phyloP scores from a whole-genome alignment of 2,888 invertebrate genomes.

The Oconnorella tubifera region DNA sequence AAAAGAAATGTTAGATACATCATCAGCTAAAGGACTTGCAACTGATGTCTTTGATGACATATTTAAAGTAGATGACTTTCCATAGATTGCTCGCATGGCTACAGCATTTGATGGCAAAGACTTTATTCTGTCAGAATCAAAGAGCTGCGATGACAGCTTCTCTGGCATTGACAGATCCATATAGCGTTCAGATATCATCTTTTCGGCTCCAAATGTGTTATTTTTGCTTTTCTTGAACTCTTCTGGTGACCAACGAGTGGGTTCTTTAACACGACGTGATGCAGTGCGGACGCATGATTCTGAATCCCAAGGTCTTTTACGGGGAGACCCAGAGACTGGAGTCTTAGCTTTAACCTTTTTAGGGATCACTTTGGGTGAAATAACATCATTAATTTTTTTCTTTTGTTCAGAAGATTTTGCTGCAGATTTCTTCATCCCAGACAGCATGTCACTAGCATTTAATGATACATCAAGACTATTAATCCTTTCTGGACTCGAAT shows the following conservation, averaged over 20 bases:
- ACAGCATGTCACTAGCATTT: no score
- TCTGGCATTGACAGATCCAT: constrained; percentile 1
- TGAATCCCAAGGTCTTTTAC: background rate
- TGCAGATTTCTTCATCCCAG: no score
- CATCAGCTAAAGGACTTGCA: background rate
- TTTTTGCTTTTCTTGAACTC: background rate
- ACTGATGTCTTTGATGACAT: background rate
- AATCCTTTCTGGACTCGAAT: no score
- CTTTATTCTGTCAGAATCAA: no score
- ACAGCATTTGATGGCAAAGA: constrained; percentile 42
- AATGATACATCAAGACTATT: no score
- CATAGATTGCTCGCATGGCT: constrained; percentile 47
- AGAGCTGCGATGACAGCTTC: background rate
- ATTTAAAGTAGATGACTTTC: no score
- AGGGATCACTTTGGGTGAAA: no score
- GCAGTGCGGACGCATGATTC: constrained; percentile 3
- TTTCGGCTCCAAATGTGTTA: background rate
- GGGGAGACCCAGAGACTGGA: background rate
- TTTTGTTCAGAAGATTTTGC: no score
- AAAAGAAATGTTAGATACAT: no score
- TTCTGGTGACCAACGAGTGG: constrained; percentile 3
- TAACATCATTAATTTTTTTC: no score
- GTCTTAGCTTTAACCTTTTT: no score
- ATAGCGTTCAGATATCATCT: constrained; percentile 14
- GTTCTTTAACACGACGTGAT: background rate